Conservation (phyloP, 2,888 invertebrate species). For the Acleris sparsana region DNA sequence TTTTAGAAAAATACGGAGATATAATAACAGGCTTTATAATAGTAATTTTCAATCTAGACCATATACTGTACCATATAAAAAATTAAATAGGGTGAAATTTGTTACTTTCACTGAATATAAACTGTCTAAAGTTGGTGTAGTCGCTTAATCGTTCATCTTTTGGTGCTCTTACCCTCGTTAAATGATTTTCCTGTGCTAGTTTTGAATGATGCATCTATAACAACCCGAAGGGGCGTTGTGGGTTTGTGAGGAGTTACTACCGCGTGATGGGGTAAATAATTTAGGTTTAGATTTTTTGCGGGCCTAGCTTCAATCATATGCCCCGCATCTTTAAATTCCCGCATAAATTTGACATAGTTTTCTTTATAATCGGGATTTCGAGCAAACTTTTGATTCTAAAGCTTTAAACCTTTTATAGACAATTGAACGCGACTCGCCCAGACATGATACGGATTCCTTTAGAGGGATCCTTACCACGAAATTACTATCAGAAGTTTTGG, state of each 20-base stretch:
- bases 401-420: neutral
- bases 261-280: neutral
- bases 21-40: too few species aligned
- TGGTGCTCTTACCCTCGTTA: too few species aligned
- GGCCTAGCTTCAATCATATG: neutral
- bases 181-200: neutral
- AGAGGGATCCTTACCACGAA: constrained; percentile 2
- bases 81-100: too few species aligned
- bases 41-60: too few species aligned
- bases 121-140: too few species aligned
- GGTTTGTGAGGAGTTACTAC: neutral
- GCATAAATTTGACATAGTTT: neutral
- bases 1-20: too few species aligned
- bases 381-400: neutral
- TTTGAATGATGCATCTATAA: neutral
- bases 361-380: neutral
- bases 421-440: neutral
- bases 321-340: neutral
- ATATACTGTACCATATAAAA: too few species aligned
- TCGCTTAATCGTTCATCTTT: too few species aligned
- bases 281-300: too few species aligned
- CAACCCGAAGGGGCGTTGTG: neutral
- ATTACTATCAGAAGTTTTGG: neutral
- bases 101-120: too few species aligned
- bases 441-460: neutral